These are phyloP conservation scores for Platysteira castanea DNA, from an alignment of 2,113 vertebrate genomes.

Conservation along the genomic window DNA sequence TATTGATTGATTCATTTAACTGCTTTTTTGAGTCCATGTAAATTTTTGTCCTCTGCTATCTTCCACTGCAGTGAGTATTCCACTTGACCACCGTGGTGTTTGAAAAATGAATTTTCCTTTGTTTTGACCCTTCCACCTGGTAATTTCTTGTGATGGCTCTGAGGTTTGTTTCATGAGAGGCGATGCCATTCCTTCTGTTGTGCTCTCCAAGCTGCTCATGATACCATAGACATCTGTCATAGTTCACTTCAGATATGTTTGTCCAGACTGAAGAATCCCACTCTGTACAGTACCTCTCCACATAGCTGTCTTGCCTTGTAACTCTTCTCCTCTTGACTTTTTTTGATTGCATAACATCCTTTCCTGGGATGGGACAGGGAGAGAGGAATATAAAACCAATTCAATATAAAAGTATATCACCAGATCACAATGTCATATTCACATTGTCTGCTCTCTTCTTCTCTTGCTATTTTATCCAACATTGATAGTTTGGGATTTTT, in stretches of 20 bases:
- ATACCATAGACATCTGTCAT: rapidly evolving
- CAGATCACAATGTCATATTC: neutral
- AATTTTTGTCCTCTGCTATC: neutral
- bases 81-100: neutral
- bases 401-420: neutral
- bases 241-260: neutral
- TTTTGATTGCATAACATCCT: neutral
- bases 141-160: neutral
- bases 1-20: neutral
- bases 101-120: neutral
- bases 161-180: neutral
- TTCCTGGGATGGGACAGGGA: neutral
- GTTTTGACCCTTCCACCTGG: neutral
- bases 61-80: neutral
- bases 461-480: neutral
- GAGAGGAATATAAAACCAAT: neutral
- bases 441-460: neutral
- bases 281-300: neutral
- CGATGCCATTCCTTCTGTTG: neutral
- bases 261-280: neutral
- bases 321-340: neutral
- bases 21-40: neutral
- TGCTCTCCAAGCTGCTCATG: neutral
- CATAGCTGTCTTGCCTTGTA: neutral
- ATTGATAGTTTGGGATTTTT: neutral